These are phyloP conservation scores for Micrasema minimum DNA, from an alignment of 1,140 invertebrate species.

Conservation along the genomic window DNA sequence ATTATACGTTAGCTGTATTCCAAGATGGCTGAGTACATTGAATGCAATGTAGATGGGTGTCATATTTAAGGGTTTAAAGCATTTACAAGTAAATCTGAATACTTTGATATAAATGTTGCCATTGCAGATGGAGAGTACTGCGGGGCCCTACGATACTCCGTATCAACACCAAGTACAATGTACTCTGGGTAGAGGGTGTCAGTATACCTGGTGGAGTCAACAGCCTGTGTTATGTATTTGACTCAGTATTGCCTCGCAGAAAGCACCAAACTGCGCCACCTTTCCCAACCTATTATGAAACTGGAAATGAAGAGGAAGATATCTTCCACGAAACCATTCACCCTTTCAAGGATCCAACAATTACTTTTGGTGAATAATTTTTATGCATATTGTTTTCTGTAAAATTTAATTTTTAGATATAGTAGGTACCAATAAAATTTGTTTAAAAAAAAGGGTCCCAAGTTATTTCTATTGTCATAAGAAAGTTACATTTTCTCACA, in stretches of 20 bases:
- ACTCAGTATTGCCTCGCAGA: conserved; percentile 76
- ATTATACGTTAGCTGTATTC: too few species aligned
- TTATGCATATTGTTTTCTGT: not conserved
- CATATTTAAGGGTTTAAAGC: too few species aligned
- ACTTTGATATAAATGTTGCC: too few species aligned
- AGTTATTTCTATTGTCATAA: too few species aligned
- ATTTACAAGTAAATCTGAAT: too few species aligned
- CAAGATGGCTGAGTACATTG: too few species aligned
- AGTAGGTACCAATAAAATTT: too few species aligned
- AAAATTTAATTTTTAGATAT: too few species aligned
- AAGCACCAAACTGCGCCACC: conserved; percentile 72
- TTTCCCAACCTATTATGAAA: conserved; percentile 82
- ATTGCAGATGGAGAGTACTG: conserved; percentile 70
- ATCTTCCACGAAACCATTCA: conserved; percentile 78
- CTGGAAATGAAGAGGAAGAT: conserved; percentile 74
- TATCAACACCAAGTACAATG: conserved; percentile 94
- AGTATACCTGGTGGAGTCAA: conserved; percentile 84
- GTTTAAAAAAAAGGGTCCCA: too few species aligned
- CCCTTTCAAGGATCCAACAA: conserved; percentile 74
- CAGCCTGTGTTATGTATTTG: conserved; percentile 84
- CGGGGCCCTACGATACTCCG: conserved; percentile 86
- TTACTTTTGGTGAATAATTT: conserved; percentile 71
- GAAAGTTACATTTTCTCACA: too few species aligned
- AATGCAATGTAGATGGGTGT: too few species aligned
- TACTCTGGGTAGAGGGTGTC: conserved; percentile 88